Percentiles rank a stretch among this genome's conserved stretches.
These are phyloP conservation scores for Arvicola amphibius DNA, from an alignment of 2,797 vertebrate species.

Conservation along the genomic window DNA sequence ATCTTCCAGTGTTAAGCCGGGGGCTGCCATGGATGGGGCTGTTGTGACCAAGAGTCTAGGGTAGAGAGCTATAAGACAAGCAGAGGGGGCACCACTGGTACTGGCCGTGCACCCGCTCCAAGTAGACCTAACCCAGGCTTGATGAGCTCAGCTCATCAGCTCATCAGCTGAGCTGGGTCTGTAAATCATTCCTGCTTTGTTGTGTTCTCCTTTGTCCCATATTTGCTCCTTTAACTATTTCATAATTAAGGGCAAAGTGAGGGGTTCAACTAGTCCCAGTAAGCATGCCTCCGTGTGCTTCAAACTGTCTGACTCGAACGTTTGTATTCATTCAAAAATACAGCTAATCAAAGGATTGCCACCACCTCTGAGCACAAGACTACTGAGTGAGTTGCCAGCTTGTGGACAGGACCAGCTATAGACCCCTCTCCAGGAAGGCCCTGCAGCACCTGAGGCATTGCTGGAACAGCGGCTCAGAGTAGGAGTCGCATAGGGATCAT, in stretches of 20 bases:
- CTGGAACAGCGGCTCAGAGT: slow-evolving; percentile 96
- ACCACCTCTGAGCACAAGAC: neutral
- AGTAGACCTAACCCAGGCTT: neutral
- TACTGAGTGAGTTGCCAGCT: neutral
- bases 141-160: neutral
- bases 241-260: neutral
- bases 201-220: neutral
- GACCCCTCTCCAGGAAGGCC: slow-evolving; percentile 91
- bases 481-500: slow-evolving; percentile 94
- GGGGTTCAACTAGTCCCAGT: neutral
- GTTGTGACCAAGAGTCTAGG: neutral
- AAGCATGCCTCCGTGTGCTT: neutral
- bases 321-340: slow-evolving; percentile 40
- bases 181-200: neutral
- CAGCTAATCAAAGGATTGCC: neutral
- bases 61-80: neutral
- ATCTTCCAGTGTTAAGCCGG: too few species aligned
- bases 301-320: neutral
- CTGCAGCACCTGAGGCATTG: slow-evolving; percentile 95
- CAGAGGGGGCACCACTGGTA: neutral
- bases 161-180: neutral
- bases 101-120: neutral
- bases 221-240: neutral
- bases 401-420: slow-evolving; percentile 80
- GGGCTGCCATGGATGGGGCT: neutral